Percentiles rank a stretch among this genome's conserved stretches.
These are phyloP conservation scores for Nomada ferruginata DNA, from an alignment of 2,888 invertebrate genomes.

Conservation along the genomic window DNA sequence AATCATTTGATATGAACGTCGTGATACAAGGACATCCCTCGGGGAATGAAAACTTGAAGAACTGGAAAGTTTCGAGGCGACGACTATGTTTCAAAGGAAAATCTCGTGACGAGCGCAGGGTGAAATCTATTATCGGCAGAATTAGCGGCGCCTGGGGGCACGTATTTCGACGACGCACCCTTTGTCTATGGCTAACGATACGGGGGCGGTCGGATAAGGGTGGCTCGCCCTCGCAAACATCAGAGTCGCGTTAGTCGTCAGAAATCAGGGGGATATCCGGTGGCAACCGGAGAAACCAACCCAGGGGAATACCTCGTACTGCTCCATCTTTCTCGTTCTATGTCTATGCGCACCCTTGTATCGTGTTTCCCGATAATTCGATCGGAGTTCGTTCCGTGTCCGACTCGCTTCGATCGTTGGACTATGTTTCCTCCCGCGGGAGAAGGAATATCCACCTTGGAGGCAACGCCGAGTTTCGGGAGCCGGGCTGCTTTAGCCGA, in stretches of 20 bases:
- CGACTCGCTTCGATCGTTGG: slow-evolving; percentile 44
- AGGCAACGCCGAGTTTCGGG: background rate
- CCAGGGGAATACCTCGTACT: slow-evolving; percentile 62
- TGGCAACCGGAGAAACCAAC: slow-evolving; percentile 78
- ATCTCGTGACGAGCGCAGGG: slow-evolving; percentile 51
- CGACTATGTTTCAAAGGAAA: slow-evolving; percentile 15
- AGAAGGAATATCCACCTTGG: background rate
- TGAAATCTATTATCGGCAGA: slow-evolving; percentile 79
- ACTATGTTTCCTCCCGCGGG: slow-evolving; percentile 36
- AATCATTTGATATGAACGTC: background rate
- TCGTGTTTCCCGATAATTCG: slow-evolving; percentile 79
- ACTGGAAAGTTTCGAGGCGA: background rate
- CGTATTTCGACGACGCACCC: slow-evolving; percentile 73
- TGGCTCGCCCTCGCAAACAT: slow-evolving; percentile 78
- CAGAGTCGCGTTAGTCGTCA: slow-evolving; percentile 78
- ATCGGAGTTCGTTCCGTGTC: slow-evolving; percentile 63
- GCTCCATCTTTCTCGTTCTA: slow-evolving; percentile 5
- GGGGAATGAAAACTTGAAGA: background rate
- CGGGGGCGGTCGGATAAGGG: slow-evolving; percentile 67
- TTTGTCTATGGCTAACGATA: slow-evolving; percentile 79
- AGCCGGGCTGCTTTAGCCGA: background rate
- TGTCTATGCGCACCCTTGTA: slow-evolving; percentile 53
- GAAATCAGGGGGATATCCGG: slow-evolving; percentile 79
- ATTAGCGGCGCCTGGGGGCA: slow-evolving; percentile 76
- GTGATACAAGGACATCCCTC: background rate